Evolutionary conservation across 53 echinoderm and acorn worm genomes (phyloP).

Genomic region (Holothuria leucospilota): DNA sequence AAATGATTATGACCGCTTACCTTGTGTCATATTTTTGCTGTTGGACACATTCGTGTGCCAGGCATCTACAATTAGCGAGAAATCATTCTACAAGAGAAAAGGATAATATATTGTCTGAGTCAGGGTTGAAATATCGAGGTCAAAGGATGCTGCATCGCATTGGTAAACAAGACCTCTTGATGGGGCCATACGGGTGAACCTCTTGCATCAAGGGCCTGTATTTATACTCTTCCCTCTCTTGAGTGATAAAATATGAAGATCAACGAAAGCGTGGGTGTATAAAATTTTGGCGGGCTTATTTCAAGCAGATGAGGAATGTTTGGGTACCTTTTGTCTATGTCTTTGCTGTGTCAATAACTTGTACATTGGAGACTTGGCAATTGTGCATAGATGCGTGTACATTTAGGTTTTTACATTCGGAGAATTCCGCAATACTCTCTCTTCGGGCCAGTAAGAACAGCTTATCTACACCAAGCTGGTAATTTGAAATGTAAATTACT

Average conservation of each 20-base stretch:
- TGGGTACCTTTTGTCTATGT: no score
- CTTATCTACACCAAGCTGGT: no score
- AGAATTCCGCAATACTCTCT: no score
- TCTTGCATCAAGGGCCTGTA: neutral
- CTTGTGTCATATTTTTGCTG: slow-evolving; percentile 28
- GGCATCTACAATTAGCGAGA: slow-evolving; percentile 91
- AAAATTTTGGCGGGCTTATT: slow-evolving; percentile 44
- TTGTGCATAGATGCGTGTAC: no score
- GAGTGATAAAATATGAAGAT: slow-evolving; percentile 25
- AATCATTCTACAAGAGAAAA: slow-evolving; percentile 75
- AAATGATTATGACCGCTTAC: slow-evolving; percentile 5
- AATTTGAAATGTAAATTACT: no score
- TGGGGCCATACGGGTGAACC: slow-evolving; percentile 3
- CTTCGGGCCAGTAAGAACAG: no score
- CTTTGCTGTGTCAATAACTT: no score
- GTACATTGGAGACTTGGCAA: no score
- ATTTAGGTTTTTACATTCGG: no score
- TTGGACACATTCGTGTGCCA: slow-evolving; percentile 64
- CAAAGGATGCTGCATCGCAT: slow-evolving; percentile 13
- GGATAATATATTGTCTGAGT: slow-evolving; percentile 26
- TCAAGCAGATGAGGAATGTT: slow-evolving; percentile 18
- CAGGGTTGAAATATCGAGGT: slow-evolving; percentile 1
- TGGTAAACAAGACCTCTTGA: neutral
- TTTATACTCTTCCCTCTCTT: slow-evolving; percentile 1
- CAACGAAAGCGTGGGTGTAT: slow-evolving; percentile 32